Evolutionary conservation across 1,140 invertebrate species (phyloP), one percentile per base, ranked within the genome.

Genomic region (Latrodectus geometricus): DNA sequence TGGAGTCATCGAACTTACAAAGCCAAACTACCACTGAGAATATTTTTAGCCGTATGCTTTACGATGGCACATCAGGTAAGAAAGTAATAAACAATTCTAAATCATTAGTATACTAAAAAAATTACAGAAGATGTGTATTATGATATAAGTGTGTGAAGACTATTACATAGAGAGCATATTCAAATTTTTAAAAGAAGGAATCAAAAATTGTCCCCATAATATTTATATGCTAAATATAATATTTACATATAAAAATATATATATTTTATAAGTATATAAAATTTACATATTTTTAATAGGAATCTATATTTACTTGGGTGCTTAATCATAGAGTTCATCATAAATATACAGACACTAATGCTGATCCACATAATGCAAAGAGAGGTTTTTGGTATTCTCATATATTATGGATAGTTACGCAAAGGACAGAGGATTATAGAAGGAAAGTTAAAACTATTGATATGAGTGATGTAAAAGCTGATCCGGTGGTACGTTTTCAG

Each of bases 281-380:
- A n/a, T n/a, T n/a, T n/a, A n/a, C n/a, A n/a, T n/a, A n/a, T n/a
- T n/a, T n/a, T n/a, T n/a, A n/a, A n/a, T n/a, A n/a, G n/a, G n/a
- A n/a, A n/a, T n/a, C n/a, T n/a, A n/a, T n/a, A n/a, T n/a, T n/a
- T n/a, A n/a, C n/a, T n/a, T 89, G 88, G 88, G 52, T 69, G 49
- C 54, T 95, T 76, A 95, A 96, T 89, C 95, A 96, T 88, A 92
- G 95, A 78, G 94, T 96, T 17, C 95, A 96, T 90, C 95, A 96
- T 89, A 96, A 96, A 89, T 96, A 94, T 89, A 94, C 94, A 9
- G 95, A 96, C 90, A 96, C 95, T 0, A 94, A 95, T 88, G 94
- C 95, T 0, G 96, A 97, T 91, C 96, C 96, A 0, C 95, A 96
- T 90, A 95, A 97, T 91, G 94, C 94, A 0, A 93, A 94, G 56